Evolutionary conservation across 2,888 invertebrate genomes (phyloP), one percentile per base, ranked within the genome.

Genomic region (Rotaria magnacalcarata): DNA sequence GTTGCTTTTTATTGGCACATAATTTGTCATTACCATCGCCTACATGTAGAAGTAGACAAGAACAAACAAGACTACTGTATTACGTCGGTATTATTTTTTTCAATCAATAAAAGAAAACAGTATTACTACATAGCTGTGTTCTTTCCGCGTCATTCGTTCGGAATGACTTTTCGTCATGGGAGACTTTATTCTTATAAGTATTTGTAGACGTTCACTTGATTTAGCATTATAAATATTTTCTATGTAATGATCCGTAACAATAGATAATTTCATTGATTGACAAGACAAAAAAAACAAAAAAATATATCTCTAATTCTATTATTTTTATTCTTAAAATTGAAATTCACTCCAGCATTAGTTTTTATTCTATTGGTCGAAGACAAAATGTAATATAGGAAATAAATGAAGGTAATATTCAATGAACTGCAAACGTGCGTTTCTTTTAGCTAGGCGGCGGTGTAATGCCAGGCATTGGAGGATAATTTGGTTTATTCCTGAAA

Each of bases 401-500:
- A 52, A 52, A 52, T 52, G 16, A 52, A 52, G 11, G 52, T 16
- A 52, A 2, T 67, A 1, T 67, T 27, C 14, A 19, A 34, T 67
- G 19, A 67, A 0, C 7, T 34, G 34, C 34, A 67, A 34, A 67
- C 6, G 5, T 34, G 0, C 1, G 14, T 19, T 27, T 19, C 19
- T 1, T 1, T 67, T 16, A 19, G 19, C 19, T 67, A 1, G 67
- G 67, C 19, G 67, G 34, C 34, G 67, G 34, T 19, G 34, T 54
- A 56, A n/a, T 41, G 7, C 85, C 85, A 24, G 85, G 85, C n/a
- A 80, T 27, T 43, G 85, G 80, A 56, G 52, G 80, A 80, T 85
- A 85, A 10, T 85, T 85, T 58, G 85, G 85, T 80, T 85, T 85
- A 47, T 85, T 85, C 27, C 85, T 56, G 27, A 85, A 85, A 80